A percentile compares a stretch with the other conserved stretches of the same genome.
Conservation (phyloP, 2,113 vertebrate species). For the Upupa epops region DNA sequence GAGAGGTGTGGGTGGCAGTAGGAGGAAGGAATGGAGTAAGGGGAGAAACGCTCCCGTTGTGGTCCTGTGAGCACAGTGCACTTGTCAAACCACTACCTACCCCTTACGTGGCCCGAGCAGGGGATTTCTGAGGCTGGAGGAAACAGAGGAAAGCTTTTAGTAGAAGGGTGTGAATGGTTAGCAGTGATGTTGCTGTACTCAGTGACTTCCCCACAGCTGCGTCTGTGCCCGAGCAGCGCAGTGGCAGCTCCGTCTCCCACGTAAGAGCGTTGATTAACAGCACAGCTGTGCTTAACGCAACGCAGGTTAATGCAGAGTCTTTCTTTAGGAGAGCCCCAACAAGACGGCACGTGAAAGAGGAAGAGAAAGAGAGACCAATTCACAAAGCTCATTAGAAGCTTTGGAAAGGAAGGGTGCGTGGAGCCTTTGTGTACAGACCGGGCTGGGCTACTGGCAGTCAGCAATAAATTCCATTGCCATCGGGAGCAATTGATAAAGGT, state of each 20-base stretch:
- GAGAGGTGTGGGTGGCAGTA: background rate
- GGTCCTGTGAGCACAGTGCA: too few relatives aligned
- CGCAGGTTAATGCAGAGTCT: constrained; percentile 24
- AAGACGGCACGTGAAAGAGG: background rate
- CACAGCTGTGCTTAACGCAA: constrained; percentile 51
- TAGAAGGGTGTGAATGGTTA: background rate
- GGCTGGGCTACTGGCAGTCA: constrained; percentile 11
- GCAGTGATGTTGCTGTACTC: background rate
- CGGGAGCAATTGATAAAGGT: constrained; percentile 48
- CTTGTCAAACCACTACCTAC: background rate
- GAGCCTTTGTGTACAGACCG: constrained; percentile 35
- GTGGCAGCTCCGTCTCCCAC: too few relatives aligned
- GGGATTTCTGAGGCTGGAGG: background rate
- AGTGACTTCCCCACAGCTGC: rapidly evolving
- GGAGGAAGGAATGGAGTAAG: background rate
- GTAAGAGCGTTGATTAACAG: constrained; percentile 37
- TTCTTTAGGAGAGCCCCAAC: constrained; percentile 14
- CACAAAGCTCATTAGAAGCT: constrained; percentile 65
- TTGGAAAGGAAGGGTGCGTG: constrained; percentile 28
- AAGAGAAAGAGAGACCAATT: constrained; percentile 45
- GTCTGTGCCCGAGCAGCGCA: background rate
- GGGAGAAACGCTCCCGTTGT: background rate
- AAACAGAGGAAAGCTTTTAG: background rate
- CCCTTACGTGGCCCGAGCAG: background rate
- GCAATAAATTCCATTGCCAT: constrained; percentile 52